These are phyloP conservation scores for Gambusia yucatana DNA, from an alignment of 2,797 vertebrate species.

Conservation along the genomic window DNA sequence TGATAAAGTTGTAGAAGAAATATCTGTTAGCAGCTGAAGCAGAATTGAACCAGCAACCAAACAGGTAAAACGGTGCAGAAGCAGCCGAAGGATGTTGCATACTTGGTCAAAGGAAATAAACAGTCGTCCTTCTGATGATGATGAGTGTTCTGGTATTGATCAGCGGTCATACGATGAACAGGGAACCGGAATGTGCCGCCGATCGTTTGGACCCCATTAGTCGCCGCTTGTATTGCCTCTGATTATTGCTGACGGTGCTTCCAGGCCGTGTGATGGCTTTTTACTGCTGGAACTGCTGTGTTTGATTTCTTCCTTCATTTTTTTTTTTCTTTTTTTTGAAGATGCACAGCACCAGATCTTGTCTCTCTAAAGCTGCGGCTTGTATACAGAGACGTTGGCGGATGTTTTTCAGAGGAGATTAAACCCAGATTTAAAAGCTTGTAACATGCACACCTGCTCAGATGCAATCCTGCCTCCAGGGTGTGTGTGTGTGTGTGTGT, in stretches of 20 bases:
- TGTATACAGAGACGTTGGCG: slow-evolving; percentile 15
- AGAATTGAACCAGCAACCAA: not conserved
- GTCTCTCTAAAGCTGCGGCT: slow-evolving; percentile 24
- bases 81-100: slow-evolving; percentile 24
- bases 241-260: slow-evolving; percentile 74
- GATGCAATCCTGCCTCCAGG: slow-evolving; percentile 21
- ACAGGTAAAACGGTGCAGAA: not conserved
- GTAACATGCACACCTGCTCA: slow-evolving; percentile 22
- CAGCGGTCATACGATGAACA: slow-evolving; percentile 73
- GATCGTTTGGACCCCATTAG: slow-evolving; percentile 76
- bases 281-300: slow-evolving; percentile 63
- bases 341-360: slow-evolving; percentile 34
- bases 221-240: slow-evolving; percentile 60
- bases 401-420: slow-evolving; percentile 46
- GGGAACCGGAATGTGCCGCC: slow-evolving; percentile 61
- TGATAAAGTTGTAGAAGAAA: not conserved
- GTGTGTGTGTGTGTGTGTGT: not conserved
- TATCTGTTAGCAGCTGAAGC: not conserved
- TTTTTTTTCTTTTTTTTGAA: slow-evolving; percentile 13
- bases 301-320: slow-evolving; percentile 43
- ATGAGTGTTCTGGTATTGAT: slow-evolving; percentile 70
- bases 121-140: slow-evolving; percentile 72
- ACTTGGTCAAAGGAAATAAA: slow-evolving; percentile 61
- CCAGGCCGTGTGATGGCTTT: slow-evolving; percentile 65
- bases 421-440: slow-evolving; percentile 45